These are phyloP conservation scores for Pempheris klunzingeri DNA, from an alignment of 2,797 vertebrate genomes.

Conservation along the genomic window DNA sequence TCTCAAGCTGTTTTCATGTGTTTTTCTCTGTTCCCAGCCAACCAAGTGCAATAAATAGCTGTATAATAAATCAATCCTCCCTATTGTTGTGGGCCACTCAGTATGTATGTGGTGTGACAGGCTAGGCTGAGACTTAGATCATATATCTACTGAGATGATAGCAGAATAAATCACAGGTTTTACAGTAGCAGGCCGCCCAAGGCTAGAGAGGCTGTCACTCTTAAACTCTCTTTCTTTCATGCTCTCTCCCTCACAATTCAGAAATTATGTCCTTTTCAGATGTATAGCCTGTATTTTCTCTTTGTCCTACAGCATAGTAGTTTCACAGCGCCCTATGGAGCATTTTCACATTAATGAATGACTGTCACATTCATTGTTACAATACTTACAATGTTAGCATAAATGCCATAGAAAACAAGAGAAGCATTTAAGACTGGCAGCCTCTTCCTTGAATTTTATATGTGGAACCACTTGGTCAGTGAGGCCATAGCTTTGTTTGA, in stretches of 20 bases:
- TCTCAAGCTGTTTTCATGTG: slow-evolving; percentile 42
- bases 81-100: slow-evolving; percentile 67
- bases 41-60: slow-evolving; percentile 72
- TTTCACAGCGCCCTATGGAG: neutral
- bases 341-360: slow-evolving; percentile 26
- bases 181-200: slow-evolving; percentile 76
- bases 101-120: slow-evolving; percentile 77
- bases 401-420: slow-evolving; percentile 18
- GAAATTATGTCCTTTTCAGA: slow-evolving; percentile 42
- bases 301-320: slow-evolving; percentile 19
- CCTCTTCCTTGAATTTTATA: slow-evolving; percentile 6
- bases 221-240: slow-evolving; percentile 39
- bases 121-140: slow-evolving; percentile 55
- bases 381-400: slow-evolving; percentile 32
- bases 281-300: slow-evolving; percentile 11
- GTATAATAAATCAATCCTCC: slow-evolving; percentile 78
- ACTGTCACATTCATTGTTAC: slow-evolving; percentile 24
- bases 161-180: slow-evolving; percentile 81
- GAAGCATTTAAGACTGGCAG: neutral
- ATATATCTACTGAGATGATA: slow-evolving; percentile 81
- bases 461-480: neutral
- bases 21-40: slow-evolving; percentile 33
- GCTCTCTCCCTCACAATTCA: slow-evolving; percentile 30
- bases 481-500: too few relatives aligned
- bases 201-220: slow-evolving; percentile 61